phyloP scores from a whole-genome alignment of 2,113 vertebrate species.

The Phoenicopterus ruber region DNA sequence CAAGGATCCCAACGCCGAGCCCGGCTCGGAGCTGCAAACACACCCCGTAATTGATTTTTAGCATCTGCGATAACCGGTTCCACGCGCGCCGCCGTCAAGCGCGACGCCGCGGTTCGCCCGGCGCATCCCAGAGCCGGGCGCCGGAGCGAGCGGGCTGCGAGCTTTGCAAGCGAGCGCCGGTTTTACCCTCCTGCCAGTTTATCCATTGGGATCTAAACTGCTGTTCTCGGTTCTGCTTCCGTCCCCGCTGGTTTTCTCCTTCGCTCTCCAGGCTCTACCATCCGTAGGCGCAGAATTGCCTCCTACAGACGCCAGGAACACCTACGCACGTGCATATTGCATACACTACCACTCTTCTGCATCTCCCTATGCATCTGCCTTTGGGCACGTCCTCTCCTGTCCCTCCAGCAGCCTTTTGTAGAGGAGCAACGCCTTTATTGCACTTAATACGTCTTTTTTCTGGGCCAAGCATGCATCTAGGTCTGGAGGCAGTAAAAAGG shows the following conservation, averaged over 20 bases:
- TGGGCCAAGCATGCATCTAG: background rate
- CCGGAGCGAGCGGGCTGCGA: background rate
- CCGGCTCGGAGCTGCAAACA: constrained; percentile 49
- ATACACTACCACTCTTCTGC: background rate
- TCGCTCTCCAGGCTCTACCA: background rate
- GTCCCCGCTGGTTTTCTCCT: background rate
- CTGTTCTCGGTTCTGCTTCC: background rate
- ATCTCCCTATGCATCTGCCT: too few species aligned
- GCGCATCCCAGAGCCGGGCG: constrained; percentile 15
- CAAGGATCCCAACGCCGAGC: background rate
- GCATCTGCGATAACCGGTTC: constrained; percentile 32
- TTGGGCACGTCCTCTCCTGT: background rate
- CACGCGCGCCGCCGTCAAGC: constrained; percentile 1
- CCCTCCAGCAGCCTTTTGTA: rapidly evolving
- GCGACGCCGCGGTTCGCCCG: background rate
- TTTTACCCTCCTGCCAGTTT: background rate
- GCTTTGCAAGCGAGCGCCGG: background rate
- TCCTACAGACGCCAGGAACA: too few species aligned
- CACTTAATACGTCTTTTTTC: background rate
- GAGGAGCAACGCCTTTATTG: background rate
- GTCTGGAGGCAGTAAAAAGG: background rate
- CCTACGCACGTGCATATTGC: rapidly evolving
- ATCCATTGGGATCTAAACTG: background rate
- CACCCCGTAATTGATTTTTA: constrained; percentile 62
- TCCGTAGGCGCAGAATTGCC: too few species aligned